phyloP scores from a whole-genome alignment of 2,797 vertebrate genomes.

The Ctenosaura bakeri region DNA sequence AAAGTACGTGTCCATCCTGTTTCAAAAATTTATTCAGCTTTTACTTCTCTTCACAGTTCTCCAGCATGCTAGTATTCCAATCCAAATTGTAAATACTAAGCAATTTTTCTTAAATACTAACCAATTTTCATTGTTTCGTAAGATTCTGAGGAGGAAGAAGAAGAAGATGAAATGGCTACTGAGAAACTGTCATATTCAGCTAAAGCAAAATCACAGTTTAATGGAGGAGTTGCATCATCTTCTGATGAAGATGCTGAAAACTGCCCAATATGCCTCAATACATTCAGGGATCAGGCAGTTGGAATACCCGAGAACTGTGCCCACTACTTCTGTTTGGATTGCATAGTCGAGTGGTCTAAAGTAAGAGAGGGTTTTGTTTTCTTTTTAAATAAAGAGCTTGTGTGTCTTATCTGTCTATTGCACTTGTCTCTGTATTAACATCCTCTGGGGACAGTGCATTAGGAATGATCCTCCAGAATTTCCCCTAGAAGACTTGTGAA shows the following conservation, averaged over 20 bases:
- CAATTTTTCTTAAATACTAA: not conserved
- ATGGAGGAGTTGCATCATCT: conserved; percentile 59
- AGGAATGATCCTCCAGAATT: not conserved
- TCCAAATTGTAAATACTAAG: not conserved
- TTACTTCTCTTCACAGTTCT: not conserved
- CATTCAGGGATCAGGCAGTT: conserved; percentile 90
- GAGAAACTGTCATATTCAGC: conserved; percentile 43
- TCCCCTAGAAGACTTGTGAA: not conserved
- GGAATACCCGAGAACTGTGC: conserved; percentile 95
- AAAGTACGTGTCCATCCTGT: not conserved
- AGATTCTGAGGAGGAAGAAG: conserved; percentile 79
- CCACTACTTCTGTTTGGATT: conserved; percentile 98
- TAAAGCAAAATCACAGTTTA: conserved; percentile 59
- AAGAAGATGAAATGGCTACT: conserved; percentile 66
- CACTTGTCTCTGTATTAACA: not conserved
- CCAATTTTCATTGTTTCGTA: conserved; percentile 27
- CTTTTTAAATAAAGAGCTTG: too few species aligned
- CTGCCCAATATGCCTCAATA: conserved; percentile 97
- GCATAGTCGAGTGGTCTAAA: conserved; percentile 96
- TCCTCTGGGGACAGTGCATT: not conserved
- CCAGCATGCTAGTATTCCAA: not conserved
- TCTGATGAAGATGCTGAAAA: conserved; percentile 94
- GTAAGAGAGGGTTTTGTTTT: conserved; percentile 76
- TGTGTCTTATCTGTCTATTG: not conserved
- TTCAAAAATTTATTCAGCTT: not conserved